Evolutionary conservation across 2,113 vertebrate species (phyloP).

Genomic region (Prinia subflava): DNA sequence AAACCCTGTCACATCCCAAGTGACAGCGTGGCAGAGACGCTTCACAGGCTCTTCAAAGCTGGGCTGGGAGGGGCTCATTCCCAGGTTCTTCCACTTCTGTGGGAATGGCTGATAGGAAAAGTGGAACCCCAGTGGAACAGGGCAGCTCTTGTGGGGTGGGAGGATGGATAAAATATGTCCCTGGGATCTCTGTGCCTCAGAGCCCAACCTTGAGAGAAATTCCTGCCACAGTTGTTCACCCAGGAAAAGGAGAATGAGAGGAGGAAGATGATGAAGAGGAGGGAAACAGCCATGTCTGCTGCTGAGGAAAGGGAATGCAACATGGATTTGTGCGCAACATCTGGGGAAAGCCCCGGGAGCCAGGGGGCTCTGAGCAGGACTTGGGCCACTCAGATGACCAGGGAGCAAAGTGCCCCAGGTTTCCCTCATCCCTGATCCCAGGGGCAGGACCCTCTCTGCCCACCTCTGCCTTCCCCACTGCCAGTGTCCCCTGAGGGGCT

Average conservation of each 20-base stretch:
- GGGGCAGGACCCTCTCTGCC: not conserved
- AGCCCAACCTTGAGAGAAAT: not conserved
- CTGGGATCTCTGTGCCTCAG: too few species aligned
- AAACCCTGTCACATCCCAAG: not conserved
- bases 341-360: too few species aligned
- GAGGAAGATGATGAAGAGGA: accelerated
- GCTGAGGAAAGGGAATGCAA: not conserved
- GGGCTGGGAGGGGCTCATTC: not conserved
- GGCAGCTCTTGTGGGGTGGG: not conserved
- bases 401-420: not conserved
- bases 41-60: not conserved
- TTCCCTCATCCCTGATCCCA: not conserved
- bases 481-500: accelerated
- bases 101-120: not conserved
- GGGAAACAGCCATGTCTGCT: not conserved
- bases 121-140: not conserved
- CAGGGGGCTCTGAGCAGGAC: not conserved
- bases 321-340: accelerated
- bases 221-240: not conserved
- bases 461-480: not conserved
- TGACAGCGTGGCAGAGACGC: accelerated
- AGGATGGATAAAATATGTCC: not conserved
- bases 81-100: not conserved
- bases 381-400: accelerated
- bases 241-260: not conserved